Evolutionary conservation across 2,797 vertebrate species (phyloP).

Genomic region (Poecilia picta): DNA sequence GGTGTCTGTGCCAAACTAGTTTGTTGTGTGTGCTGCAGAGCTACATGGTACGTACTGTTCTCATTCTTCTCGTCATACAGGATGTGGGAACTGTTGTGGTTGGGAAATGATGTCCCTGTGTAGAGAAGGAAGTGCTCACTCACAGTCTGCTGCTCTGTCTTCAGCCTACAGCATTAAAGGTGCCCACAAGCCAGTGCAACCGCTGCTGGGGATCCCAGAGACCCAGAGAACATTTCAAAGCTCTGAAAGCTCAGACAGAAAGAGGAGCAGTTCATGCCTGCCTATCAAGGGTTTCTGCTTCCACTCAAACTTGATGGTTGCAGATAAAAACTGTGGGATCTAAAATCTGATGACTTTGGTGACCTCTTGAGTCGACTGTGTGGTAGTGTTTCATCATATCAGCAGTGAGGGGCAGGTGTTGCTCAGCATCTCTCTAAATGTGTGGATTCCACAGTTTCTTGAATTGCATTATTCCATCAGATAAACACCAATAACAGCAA

Average conservation of each 20-base stretch:
- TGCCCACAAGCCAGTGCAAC: conserved; percentile 4
- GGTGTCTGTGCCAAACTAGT: neutral
- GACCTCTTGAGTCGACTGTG: conserved; percentile 13
- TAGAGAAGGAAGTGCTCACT: conserved; percentile 41
- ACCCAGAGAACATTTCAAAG: neutral
- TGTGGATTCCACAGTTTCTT: neutral
- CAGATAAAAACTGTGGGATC: neutral
- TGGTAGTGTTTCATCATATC: conserved; percentile 2
- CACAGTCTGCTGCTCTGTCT: neutral
- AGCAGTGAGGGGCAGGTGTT: neutral
- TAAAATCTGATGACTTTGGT: conserved; percentile 6
- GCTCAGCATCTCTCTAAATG: conserved; percentile 1
- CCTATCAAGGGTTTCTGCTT: neutral
- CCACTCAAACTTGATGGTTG: neutral
- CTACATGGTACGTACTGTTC: conserved; percentile 39
- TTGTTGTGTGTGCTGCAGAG: conserved; percentile 4
- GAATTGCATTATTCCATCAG: neutral
- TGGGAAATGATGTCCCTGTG: conserved; percentile 6
- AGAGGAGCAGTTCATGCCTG: neutral
- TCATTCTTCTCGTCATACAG: conserved; percentile 24
- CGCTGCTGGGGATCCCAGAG: neutral
- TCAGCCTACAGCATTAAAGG: neutral
- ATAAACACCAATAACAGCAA: neutral
- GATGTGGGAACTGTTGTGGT: conserved; percentile 49
- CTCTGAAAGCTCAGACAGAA: neutral